These are phyloP conservation scores for Distichodus sexfasciatus DNA, from an alignment of 2,797 vertebrate species.

Conservation along the genomic window DNA sequence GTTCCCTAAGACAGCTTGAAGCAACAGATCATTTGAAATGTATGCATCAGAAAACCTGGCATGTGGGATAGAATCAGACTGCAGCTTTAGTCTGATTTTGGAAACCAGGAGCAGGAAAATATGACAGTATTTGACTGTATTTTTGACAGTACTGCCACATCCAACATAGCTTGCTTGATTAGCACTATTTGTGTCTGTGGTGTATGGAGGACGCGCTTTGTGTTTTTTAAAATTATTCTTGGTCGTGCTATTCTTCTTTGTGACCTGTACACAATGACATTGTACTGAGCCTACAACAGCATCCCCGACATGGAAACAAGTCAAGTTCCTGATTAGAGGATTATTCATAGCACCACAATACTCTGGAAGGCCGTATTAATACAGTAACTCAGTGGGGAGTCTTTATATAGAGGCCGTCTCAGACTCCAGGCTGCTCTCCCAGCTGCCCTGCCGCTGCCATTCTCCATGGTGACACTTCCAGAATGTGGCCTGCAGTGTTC, in stretches of 20 bases:
- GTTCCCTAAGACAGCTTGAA: slow-evolving; percentile 14
- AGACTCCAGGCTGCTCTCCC: slow-evolving; percentile 35
- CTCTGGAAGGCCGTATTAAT: slow-evolving; percentile 52
- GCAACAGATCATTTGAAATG: not conserved
- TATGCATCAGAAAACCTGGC: not conserved
- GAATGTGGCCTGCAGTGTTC: slow-evolving; percentile 66
- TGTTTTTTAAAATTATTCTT: not conserved
- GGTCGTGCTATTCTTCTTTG: not conserved
- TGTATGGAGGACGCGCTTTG: not conserved
- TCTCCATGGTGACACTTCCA: slow-evolving; percentile 62
- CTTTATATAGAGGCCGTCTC: slow-evolving; percentile 59
- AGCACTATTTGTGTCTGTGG: slow-evolving; percentile 7
- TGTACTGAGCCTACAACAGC: slow-evolving; percentile 45
- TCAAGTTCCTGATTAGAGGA: not conserved
- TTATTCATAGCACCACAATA: slow-evolving; percentile 21
- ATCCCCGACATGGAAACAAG: slow-evolving; percentile 6
- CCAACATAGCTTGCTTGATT: not conserved
- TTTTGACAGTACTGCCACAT: not conserved
- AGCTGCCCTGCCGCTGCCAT: slow-evolving; percentile 49
- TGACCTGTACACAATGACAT: slow-evolving; percentile 39
- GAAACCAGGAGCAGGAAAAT: not conserved
- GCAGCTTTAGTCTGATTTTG: not conserved
- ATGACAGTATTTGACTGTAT: not conserved
- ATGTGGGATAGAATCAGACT: not conserved
- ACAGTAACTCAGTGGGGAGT: slow-evolving; percentile 57